These are phyloP conservation scores for Lasioglossum lativentre DNA, from an alignment of 2,888 invertebrate species.

Conservation along the genomic window DNA sequence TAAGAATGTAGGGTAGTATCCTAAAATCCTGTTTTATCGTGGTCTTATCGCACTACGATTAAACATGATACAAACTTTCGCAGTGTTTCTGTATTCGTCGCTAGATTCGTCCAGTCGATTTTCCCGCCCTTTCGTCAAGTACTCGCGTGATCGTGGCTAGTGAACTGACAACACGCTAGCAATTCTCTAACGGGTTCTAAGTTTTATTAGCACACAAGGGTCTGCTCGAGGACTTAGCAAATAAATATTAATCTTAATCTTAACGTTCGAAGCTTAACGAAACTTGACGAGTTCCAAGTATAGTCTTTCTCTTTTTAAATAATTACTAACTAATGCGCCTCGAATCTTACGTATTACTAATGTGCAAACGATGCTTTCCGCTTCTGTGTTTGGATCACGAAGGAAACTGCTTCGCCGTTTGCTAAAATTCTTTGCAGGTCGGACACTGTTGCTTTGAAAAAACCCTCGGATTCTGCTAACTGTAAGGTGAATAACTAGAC, in stretches of 20 bases:
- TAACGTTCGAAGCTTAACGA: slow-evolving; percentile 24
- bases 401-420: slow-evolving; percentile 31
- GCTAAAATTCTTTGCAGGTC: background rate
- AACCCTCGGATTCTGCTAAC: slow-evolving; percentile 3
- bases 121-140: background rate
- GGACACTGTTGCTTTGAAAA: slow-evolving; percentile 32
- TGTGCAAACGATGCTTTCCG: slow-evolving; percentile 5
- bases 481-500: too few species aligned
- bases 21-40: slow-evolving; percentile 31
- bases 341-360: slow-evolving; percentile 27
- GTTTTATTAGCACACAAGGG: slow-evolving; percentile 38
- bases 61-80: background rate
- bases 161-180: background rate
- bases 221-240: slow-evolving; percentile 49
- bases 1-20: slow-evolving; percentile 43
- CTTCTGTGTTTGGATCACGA: background rate
- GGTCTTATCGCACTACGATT: slow-evolving; percentile 19
- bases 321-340: slow-evolving; percentile 49
- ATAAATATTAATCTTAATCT: slow-evolving; percentile 62
- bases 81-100: slow-evolving; percentile 8
- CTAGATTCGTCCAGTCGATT: slow-evolving; percentile 10
- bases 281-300: slow-evolving; percentile 18
- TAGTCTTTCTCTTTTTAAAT: slow-evolving; percentile 56
- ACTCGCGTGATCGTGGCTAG: background rate
- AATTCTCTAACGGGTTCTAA: slow-evolving; percentile 11